Evolutionary conservation across 2,113 vertebrate species (phyloP).

Genomic region (human (Homo sapiens)): DNA sequence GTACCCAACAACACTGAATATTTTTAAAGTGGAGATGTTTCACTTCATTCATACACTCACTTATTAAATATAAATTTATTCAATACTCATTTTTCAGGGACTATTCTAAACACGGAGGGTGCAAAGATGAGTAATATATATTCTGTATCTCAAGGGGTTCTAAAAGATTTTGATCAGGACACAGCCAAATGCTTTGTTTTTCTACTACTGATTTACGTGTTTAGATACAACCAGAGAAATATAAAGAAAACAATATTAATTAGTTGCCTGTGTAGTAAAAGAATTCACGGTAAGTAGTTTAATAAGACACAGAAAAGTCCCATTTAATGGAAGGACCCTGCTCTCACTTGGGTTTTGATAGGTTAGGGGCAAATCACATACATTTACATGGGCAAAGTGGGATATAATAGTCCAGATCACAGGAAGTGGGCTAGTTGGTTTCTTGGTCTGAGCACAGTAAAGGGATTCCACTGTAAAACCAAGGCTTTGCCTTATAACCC

Average conservation of each 20-base stretch:
- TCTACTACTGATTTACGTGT: neutral
- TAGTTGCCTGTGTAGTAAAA: neutral
- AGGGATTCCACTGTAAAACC: neutral
- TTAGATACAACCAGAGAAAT: neutral
- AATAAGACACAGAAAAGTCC: neutral
- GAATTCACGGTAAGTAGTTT: neutral
- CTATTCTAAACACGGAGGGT: neutral
- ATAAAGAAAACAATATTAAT: neutral
- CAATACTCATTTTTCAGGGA: neutral
- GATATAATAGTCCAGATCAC: neutral
- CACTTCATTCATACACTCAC: neutral
- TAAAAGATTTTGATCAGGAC: neutral
- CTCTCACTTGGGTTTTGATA: neutral
- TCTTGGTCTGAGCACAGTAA: neutral
- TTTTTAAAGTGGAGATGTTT: neutral
- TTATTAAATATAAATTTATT: constrained; percentile 1
- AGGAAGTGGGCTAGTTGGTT: neutral
- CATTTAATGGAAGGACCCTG: neutral
- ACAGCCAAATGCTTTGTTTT: neutral
- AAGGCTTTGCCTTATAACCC: neutral
- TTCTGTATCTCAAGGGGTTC: neutral
- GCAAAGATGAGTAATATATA: neutral
- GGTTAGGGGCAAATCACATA: neutral
- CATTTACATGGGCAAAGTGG: neutral
- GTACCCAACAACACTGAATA: neutral